Conservation (phyloP, 2,888 invertebrate species). For the Harpalus rubripes region DNA sequence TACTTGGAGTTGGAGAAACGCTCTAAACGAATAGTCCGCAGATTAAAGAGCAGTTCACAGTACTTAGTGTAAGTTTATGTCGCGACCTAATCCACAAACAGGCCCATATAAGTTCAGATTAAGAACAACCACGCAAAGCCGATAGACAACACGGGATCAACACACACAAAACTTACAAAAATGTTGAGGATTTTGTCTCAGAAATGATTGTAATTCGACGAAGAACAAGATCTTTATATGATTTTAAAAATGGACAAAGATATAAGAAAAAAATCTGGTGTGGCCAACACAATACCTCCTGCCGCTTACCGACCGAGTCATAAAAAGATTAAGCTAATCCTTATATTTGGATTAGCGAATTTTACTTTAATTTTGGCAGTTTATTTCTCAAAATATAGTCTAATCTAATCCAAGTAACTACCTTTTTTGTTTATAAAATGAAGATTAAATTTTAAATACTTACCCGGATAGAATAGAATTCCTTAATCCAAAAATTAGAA, state of each 20-base stretch:
- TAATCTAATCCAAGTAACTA: too few species aligned
- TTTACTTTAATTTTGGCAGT: too few species aligned
- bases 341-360: too few species aligned
- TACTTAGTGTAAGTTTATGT: slow-evolving; percentile 62
- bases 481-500: too few species aligned
- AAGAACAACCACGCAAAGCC: slow-evolving; percentile 16
- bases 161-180: neutral
- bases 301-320: too few species aligned
- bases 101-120: slow-evolving; percentile 64
- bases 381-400: too few species aligned
- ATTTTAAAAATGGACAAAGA: neutral
- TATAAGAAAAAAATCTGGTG: too few species aligned
- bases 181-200: neutral
- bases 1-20: slow-evolving; percentile 38
- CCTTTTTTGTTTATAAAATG: too few species aligned
- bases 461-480: too few species aligned
- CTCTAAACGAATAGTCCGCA: slow-evolving; percentile 61
- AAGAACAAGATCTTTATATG: neutral
- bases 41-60: slow-evolving; percentile 64
- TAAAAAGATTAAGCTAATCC: too few species aligned
- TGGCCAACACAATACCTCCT: too few species aligned
- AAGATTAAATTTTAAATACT: too few species aligned
- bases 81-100: slow-evolving; percentile 52
- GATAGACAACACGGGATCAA: neutral
- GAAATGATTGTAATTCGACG: neutral